Evolutionary conservation across 2,113 vertebrate species (phyloP).

Genomic region (Pelmatolapia mariae): DNA sequence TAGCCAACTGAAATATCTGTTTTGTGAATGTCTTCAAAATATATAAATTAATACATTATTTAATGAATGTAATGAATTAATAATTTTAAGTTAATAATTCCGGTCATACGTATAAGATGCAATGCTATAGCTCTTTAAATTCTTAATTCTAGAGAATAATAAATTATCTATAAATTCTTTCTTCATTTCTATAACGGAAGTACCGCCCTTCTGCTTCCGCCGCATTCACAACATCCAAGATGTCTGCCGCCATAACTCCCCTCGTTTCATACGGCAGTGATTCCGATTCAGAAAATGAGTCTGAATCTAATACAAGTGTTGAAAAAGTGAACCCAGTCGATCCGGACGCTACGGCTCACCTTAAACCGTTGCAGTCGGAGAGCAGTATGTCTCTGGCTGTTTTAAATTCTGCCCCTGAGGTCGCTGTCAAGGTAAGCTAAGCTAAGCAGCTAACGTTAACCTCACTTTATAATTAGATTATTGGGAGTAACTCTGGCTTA

Average conservation of each 20-base stretch:
- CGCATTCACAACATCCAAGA: constrained; percentile 75
- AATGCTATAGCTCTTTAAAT: not conserved
- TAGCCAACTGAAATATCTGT: not conserved
- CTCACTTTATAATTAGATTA: not conserved
- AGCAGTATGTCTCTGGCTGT: constrained; percentile 57
- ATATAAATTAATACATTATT: not conserved
- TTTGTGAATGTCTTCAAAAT: not conserved
- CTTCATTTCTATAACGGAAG: constrained; percentile 21
- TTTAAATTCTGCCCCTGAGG: constrained; percentile 86
- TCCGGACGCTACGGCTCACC: constrained; percentile 78
- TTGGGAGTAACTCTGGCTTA: not conserved
- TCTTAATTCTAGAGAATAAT: not conserved
- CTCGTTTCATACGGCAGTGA: constrained; percentile 87
- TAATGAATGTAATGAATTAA: not conserved
- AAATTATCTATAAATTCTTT: not conserved
- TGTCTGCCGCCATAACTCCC: constrained; percentile 79
- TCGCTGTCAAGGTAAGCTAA: constrained; percentile 92
- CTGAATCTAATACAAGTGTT: constrained; percentile 42
- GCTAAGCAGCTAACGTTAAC: constrained; percentile 17
- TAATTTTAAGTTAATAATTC: not conserved
- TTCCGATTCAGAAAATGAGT: constrained; percentile 85
- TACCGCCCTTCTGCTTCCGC: constrained; percentile 25
- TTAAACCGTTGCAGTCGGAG: constrained; percentile 61
- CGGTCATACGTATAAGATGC: not conserved
- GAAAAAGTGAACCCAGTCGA: constrained; percentile 28